Base-by-base conservation (phyloP, 2,797 vertebrate species). In the Nyctalus aviator region DNA sequence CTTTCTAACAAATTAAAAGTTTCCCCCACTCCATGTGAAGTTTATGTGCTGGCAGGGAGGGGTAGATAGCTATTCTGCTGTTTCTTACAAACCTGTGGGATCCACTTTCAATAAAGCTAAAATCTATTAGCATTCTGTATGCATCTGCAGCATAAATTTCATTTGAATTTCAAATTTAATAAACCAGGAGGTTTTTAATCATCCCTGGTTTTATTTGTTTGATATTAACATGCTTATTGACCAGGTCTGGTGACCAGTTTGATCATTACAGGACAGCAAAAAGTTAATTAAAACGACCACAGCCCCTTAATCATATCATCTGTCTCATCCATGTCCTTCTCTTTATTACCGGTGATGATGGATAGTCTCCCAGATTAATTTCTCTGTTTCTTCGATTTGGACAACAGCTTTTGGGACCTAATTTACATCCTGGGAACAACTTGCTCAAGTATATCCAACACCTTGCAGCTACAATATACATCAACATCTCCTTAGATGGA, bases 121-220 rank as follows among this genome's bases (percentile, higher is more conserved):
- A 97, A 97, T 97, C 98, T 98, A 99, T 99, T 99, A 99, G 98
- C 99, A 99, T 99, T 99, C 99, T 98, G 98, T 97, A 98, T 98
- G 99, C 98, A 99, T 98, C 98, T 98, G 98, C 98, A 98, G 99
- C 99, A 99, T 99, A 99, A 98, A 99, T 99, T 99, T 99, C 99
- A 99, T 99, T 99, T 99, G 99, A 99, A 99, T 99, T 99, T 99
- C 99, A 99, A 99, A 99, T 99, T 99, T 99, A 99, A 99, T 99
- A 99, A 99, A 99, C 99, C 99, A 98, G 99, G 99, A 99, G 99
- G 99, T 99, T 99, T 99, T 99, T 99, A 99, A 99, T 99, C 99
- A 99, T 99, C 99, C 98, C 98, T 99, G 98, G 98, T 99, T 99
- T 99, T 99, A 99, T 99, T 99, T 99, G 99, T 99, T 99, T 99